Evolutionary conservation across 2,888 invertebrate genomes (phyloP), one percentile per base, ranked within the genome.

Genomic region (Sesia bembeciformis): DNA sequence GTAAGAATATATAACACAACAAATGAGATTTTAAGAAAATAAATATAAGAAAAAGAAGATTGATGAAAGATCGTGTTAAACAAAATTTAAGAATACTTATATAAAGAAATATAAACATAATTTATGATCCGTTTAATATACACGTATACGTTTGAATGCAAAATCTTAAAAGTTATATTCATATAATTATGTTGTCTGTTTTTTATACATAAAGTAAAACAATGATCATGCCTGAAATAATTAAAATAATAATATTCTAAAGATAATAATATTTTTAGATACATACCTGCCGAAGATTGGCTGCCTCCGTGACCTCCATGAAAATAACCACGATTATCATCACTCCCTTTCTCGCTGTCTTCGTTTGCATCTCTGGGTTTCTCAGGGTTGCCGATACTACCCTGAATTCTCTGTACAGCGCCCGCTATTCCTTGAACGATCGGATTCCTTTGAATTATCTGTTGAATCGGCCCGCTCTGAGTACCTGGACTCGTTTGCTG

Each of bases 371-470:
- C 76, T 4, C 79, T 72, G 0, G 81, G 80, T 54, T 68, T 74
- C 42, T 76, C 78, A 4, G 70, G 68, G 55, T 75, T 73, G 50
- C 59, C 68, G 42, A 78, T 63, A 4, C 67, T 56, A 40, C 64
- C 63, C 56, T 78, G 77, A 58, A 79, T 64, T 55, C 66, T 72
- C 57, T 79, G 72, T 5, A 77, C 74, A 3, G 76, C 71, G 1
- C 65, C 66, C n/a, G 73, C 63, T 7, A 80, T 64, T 3, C 77
- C 74, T 54, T 74, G 69, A 3, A 72, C 72, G 40, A 80, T 71
- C 0, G 77, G 74, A 53, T 73, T 78, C 54, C 67, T 74, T 58
- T 74, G 73, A 6, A 77, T 69, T n/a, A 76, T 70, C 56, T 74
- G 76, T 53, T 65, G 65, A 41, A 79, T 75, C 0, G 79, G 76